These are phyloP conservation scores for Strongylocentrotus purpuratus DNA, from an alignment of 35 echinoderm and acorn worm genomes.

Conservation along the genomic window DNA sequence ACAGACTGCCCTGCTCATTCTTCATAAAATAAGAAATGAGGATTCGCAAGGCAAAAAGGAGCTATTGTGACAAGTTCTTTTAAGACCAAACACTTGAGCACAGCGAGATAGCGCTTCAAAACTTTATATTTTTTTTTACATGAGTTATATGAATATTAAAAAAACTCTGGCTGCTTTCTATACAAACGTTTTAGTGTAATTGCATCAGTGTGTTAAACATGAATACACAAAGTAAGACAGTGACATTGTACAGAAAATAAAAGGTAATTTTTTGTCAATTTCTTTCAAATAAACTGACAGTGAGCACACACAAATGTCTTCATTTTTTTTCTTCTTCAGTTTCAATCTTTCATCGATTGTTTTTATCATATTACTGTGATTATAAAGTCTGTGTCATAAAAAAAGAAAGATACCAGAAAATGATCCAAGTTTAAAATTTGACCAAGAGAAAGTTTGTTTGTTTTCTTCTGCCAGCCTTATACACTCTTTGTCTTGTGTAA, in stretches of 20 bases:
- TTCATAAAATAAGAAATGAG: neutral
- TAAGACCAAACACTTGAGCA: neutral
- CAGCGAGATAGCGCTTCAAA: neutral
- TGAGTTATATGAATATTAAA: neutral
- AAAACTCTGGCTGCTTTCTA: neutral
- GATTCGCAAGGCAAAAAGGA: neutral
- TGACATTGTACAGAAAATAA: constrained; percentile 5
- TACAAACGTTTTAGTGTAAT: constrained; percentile 15
- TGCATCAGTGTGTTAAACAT: constrained; percentile 13
- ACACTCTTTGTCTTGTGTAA: neutral
- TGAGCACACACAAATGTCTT: constrained; percentile 11
- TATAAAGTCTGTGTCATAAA: neutral
- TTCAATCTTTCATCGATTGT: neutral
- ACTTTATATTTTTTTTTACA: neutral
- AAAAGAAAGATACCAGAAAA: neutral
- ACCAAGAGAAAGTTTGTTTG: neutral
- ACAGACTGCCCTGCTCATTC: neutral
- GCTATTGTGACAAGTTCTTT: neutral
- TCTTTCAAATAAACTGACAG: neutral
- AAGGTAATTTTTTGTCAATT: neutral
- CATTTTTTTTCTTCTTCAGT: neutral
- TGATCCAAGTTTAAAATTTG: neutral
- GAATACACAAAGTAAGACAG: neutral
- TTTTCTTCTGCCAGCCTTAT: neutral
- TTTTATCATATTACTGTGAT: neutral